Evolutionary conservation across 2,888 invertebrate species (phyloP), one percentile per base, ranked within the genome.

Genomic region (Macropis europaea): DNA sequence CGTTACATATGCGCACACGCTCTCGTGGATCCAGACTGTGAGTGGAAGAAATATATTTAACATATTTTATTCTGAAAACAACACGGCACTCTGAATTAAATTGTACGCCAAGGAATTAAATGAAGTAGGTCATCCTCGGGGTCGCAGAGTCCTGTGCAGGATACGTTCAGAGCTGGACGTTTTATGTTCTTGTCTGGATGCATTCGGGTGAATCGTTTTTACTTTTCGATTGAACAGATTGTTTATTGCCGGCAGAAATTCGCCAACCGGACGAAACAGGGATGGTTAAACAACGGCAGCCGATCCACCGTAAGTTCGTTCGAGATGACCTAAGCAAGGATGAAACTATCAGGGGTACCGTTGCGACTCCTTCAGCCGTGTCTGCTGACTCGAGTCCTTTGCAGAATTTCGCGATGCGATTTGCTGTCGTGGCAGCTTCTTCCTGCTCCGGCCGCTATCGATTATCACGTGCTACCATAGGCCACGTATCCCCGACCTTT

Each of bases 311-410:
- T 0, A 6, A 32, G 30, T 38, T 11, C 36, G 9, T 34, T 2
- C 24, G 36, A 17, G 13, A n/a, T 6, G 28, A 9, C 13, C 3
- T n/a, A 13, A 28, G 32, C 34, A 30, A 19, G 57, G 53, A 53
- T 6, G 32, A 45, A 42, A 36, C 56, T 57, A 53, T 24, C 26
- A 36, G 28, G 3, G 17, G 36, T 15, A 22, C 45, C 24, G 52
- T 28, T 15, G 61, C 52, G 72, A 62, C 69, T 73, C 48, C 36
- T 56, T 30, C 36, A 40, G 19, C 42, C 62, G 60, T 11, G 64
- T 62, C 50, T 74, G 79, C 79, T 74, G 79, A 79, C 70, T 79
- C 70, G 64, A 28, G 38, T 64, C 52, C 66, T 71, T 67, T 57
- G 43, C 47, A 24, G 74, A 71, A 53, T 74, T 79, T 73, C 70